Conservation (phyloP, 2,113 vertebrate species). For the Nycticryphes semicollaris region DNA sequence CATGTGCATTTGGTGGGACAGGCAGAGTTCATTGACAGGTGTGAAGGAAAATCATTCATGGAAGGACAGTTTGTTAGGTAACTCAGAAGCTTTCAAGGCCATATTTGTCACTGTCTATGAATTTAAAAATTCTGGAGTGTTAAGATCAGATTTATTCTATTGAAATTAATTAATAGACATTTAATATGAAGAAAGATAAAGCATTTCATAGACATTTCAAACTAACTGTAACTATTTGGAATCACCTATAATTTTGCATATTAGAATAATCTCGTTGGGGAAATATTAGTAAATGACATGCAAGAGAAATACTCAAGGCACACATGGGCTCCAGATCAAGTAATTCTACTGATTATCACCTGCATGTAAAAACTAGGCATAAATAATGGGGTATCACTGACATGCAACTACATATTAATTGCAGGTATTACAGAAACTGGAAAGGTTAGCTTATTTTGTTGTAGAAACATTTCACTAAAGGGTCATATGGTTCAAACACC, state of each 20-base stretch:
- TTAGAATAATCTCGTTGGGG: neutral
- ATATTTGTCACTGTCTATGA: neutral
- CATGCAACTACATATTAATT: neutral
- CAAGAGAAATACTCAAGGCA: neutral
- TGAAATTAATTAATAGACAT: neutral
- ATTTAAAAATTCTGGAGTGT: neutral
- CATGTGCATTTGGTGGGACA: neutral
- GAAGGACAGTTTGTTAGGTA: neutral
- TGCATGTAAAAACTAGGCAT: neutral
- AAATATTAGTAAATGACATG: neutral
- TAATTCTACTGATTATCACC: neutral
- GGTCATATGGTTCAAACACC: neutral
- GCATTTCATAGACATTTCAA: neutral
- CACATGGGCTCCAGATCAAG: neutral
- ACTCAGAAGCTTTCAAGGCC: neutral
- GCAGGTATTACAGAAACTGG: neutral
- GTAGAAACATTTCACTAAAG: neutral
- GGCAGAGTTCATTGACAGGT: neutral
- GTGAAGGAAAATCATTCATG: neutral
- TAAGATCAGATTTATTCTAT: neutral
- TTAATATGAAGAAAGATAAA: neutral
- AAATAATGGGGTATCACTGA: neutral
- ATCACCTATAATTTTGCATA: neutral
- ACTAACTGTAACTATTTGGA: neutral
- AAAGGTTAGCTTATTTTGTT: neutral